A percentile compares a stretch with the other conserved stretches of the same genome.
Conservation (phyloP, 2,797 vertebrate species). For the Neopelma chrysocephalum region DNA sequence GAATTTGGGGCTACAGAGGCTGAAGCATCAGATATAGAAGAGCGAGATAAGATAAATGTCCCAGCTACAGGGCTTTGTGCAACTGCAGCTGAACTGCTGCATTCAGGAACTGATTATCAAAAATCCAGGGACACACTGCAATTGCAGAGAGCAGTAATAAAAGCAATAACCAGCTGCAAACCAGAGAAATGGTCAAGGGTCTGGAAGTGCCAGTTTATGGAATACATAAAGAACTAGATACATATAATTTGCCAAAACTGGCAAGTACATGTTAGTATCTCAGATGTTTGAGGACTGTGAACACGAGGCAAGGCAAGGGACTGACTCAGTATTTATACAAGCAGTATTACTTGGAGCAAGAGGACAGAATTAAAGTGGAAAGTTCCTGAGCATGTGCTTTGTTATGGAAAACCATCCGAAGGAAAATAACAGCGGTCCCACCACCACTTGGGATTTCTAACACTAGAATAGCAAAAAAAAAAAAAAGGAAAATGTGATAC, state of each 20-base stretch:
- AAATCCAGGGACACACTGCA: conserved; percentile 8
- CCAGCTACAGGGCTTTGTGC: conserved; percentile 34
- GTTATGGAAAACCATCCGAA: conserved; percentile 49
- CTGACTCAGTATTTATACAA: conserved; percentile 68
- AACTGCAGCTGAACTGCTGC: background rate
- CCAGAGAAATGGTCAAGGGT: conserved; percentile 49
- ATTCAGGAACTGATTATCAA: conserved; percentile 32
- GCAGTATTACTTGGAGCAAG: conserved; percentile 61
- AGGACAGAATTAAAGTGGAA: conserved; percentile 59
- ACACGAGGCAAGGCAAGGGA: conserved; percentile 61
- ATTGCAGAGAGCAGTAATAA: conserved; percentile 15
- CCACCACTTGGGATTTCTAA: conserved; percentile 52
- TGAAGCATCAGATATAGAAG: conserved; percentile 60
- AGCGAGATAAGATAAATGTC: conserved; percentile 37
- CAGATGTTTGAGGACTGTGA: conserved; percentile 56
- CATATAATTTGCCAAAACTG: conserved; percentile 63
- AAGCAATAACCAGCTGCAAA: conserved; percentile 47
- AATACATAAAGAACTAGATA: conserved; percentile 54
- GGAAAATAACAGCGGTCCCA: conserved; percentile 45
- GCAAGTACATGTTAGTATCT: conserved; percentile 48
- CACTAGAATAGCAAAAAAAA: background rate
- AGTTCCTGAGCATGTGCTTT: conserved; percentile 52
- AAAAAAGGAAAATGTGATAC: conserved; percentile 25
- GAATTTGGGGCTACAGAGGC: conserved; percentile 68
- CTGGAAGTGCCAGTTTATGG: conserved; percentile 14